Base-by-base conservation (phyloP, 2,113 vertebrate genomes). In the Lontra canadensis region DNA sequence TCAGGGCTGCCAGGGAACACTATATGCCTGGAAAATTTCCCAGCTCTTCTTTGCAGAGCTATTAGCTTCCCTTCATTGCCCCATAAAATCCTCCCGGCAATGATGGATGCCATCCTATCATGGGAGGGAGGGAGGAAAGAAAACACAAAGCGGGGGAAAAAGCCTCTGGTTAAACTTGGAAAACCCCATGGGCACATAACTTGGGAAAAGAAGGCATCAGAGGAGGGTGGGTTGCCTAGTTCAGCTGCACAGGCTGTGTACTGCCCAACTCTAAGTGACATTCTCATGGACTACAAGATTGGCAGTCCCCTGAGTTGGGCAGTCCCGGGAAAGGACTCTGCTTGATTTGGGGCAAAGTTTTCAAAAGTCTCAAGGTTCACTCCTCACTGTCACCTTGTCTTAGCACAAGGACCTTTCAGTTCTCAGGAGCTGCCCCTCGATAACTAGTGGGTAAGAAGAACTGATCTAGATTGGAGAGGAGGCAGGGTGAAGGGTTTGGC, bases 41-140 rank as follows among this genome's bases (percentile, higher is more conserved):
- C 83, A 73, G 57, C 36, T 91, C 71, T 59, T 89, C 57, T 55
- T 55, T 67, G 29, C 29, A 93, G 69, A 90, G 88, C 34, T 18
- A 86, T 94, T 63, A 95, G 61, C 65, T 94, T 96, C 95, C 93
- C 96, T 97, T 93, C 13, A 17, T 42, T 39, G 2, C 65, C 59
- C 83, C n/a, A 88, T n/a, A 78, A 76, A 94, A 76, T 1, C 49
- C 44, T 88, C n/a, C 6, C 0, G 1, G 3, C 1, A 12, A 25
- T 0, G 7, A 57, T 29, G 42, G 52, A 61, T 78, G 18, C 5
- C 7, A 14, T 10, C 94, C 36, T 79, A 47, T 47, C 74, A 10
- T 31, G 61, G 23, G 47, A 80, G 20, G 21, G 44, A 0, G 15
- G 36, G 36, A 88, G 26, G 55, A n/a, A 73, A 74, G 49, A 17